Conservation (phyloP, 1,140 invertebrate genomes). For the Lucilia sericata region DNA sequence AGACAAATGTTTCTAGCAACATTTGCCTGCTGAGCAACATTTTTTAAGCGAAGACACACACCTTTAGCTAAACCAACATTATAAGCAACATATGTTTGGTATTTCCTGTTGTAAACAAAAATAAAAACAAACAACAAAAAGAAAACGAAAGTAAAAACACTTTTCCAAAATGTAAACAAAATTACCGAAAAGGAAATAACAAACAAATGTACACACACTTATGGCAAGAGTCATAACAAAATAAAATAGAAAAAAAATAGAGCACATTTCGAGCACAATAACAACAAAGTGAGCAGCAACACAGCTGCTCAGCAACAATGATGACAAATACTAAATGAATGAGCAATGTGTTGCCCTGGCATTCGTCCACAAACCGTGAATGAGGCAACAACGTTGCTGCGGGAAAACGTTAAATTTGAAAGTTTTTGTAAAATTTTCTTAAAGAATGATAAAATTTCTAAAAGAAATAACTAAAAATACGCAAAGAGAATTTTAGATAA, state of each 20-base stretch:
- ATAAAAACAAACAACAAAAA: not conserved
- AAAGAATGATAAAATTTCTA: not conserved
- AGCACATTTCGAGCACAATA: not conserved
- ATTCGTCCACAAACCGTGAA: conserved; percentile 7
- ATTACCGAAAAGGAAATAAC: not conserved
- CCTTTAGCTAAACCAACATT: not conserved
- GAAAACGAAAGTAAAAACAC: not conserved
- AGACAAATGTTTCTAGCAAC: not conserved
- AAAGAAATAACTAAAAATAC: not conserved
- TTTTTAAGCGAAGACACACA: not conserved
- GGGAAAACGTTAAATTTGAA: conserved; percentile 24
- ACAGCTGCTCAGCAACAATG: not conserved
- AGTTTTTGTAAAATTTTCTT: not conserved
- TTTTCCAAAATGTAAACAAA: conserved; percentile 12
- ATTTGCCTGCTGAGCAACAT: not conserved
- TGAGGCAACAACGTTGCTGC: conserved; percentile 33
- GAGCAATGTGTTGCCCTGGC: not conserved
- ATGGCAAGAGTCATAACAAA: not conserved
- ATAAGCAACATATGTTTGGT: not conserved
- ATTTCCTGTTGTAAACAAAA: conserved; percentile 21
- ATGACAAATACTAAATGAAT: not conserved
- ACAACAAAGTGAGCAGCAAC: not conserved
- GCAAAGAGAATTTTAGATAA: conserved; percentile 12
- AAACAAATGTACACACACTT: conserved; percentile 22
- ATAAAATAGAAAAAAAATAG: not conserved